These are phyloP conservation scores for Cataglyphis rosenhaueri DNA, from an alignment of 2,888 invertebrate genomes.

Conservation along the genomic window DNA sequence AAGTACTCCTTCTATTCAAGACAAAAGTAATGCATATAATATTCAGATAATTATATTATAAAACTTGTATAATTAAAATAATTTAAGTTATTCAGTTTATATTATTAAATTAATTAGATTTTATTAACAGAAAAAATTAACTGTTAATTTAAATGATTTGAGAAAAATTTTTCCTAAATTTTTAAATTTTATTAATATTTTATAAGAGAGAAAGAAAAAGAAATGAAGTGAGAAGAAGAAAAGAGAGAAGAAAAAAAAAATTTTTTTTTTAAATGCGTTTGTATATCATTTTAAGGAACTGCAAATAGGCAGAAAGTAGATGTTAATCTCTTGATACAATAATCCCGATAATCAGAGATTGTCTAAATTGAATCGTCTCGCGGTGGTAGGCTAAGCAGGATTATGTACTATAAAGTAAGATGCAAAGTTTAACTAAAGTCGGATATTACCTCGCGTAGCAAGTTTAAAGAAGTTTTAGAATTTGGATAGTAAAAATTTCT, in stretches of 20 bases:
- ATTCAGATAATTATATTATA: constrained; percentile 10
- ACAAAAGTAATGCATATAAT: not conserved
- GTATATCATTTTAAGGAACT: not conserved
- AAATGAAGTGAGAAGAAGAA: not conserved
- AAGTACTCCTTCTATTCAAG: not conserved
- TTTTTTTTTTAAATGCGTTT: not conserved
- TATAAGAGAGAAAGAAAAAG: not conserved
- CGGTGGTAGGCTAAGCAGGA: constrained; percentile 43
- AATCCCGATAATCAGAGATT: constrained; percentile 48
- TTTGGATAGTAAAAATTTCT: constrained; percentile 23
- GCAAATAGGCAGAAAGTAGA: constrained; percentile 24
- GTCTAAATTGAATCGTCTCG: constrained; percentile 50
- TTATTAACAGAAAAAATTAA: not conserved
- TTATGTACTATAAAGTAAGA: constrained; percentile 47
- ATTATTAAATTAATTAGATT: not conserved
- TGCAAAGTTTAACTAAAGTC: constrained; percentile 50
- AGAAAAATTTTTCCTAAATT: not conserved
- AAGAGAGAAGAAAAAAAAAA: not conserved
- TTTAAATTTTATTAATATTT: constrained; percentile 9
- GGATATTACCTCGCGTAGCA: constrained; percentile 9
- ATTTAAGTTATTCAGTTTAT: not conserved
- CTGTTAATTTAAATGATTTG: no score
- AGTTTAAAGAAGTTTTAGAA: constrained; percentile 40
- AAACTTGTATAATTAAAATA: not conserved
- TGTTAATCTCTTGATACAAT: constrained; percentile 45